Percentiles rank a stretch among this genome's conserved stretches.
Evolutionary conservation across 2,113 vertebrate species (phyloP).

Genomic region (Poicephalus gulielmi): DNA sequence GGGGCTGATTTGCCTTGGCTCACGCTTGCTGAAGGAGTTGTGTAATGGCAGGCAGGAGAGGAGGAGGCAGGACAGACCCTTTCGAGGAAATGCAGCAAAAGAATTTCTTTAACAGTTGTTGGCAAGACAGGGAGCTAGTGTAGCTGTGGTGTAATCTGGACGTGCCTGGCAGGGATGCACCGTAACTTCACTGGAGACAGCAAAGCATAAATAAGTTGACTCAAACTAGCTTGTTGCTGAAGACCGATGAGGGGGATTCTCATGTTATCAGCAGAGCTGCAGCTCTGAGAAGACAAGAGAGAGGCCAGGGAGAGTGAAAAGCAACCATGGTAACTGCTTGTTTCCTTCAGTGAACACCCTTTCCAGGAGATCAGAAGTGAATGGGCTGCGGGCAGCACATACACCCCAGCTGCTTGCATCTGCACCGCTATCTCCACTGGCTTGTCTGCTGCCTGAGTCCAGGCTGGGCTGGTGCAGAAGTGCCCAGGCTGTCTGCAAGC

Average conservation of each 20-base stretch:
- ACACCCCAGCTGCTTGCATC: neutral
- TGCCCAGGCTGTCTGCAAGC: neutral
- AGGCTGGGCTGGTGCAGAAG: neutral
- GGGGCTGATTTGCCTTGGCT: neutral
- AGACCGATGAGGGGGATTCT: conserved; percentile 21
- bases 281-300: neutral
- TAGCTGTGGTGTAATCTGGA: conserved; percentile 10
- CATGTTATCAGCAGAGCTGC: conserved; percentile 25
- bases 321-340: conserved; percentile 25
- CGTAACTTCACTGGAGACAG: conserved; percentile 9
- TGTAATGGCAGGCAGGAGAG: neutral
- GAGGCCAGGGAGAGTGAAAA: neutral
- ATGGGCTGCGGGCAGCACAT: neutral
- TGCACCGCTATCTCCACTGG: neutral
- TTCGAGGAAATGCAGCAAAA: conserved; percentile 26
- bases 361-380: neutral
- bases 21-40: neutral
- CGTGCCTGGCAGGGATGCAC: conserved; percentile 5
- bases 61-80: neutral
- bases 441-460: rapidly evolving
- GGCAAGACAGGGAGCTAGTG: conserved; percentile 26
- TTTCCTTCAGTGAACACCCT: neutral
- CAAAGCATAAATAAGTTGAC: conserved; percentile 10
- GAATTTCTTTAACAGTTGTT: conserved; percentile 50
- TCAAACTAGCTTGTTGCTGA: neutral